Evolutionary conservation across 1,140 invertebrate species (phyloP).

Genomic region (Drosophila nebulosa): DNA sequence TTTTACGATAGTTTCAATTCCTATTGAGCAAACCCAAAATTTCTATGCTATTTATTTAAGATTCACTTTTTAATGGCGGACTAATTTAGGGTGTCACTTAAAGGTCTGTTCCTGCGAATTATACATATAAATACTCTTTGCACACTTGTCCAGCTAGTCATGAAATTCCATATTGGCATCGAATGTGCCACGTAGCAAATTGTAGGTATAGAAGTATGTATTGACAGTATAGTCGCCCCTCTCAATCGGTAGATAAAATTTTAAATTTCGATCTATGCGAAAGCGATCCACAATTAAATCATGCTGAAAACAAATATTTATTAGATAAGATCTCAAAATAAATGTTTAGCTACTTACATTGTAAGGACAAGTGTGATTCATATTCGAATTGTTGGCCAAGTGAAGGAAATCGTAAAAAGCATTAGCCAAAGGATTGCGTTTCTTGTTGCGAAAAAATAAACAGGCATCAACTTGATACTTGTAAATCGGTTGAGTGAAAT

Average conservation of each 20-base stretch:
- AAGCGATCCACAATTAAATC: background rate
- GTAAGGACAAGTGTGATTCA: background rate
- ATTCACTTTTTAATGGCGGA: no score
- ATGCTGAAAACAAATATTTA: background rate
- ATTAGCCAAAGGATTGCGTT: background rate
- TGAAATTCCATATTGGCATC: background rate
- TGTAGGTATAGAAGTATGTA: background rate
- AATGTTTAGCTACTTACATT: background rate
- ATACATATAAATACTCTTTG: background rate
- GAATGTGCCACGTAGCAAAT: background rate
- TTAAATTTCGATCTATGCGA: background rate
- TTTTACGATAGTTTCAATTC: no score
- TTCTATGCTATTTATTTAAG: no score
- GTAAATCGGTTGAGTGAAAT: background rate
- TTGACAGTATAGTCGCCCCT: background rate
- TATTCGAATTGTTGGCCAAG: background rate
- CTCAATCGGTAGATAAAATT: background rate
- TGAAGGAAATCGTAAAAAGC: background rate
- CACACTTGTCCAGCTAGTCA: background rate
- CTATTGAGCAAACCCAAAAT: no score
- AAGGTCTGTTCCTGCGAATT: background rate
- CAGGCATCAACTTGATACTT: background rate
- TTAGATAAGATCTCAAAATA: background rate
- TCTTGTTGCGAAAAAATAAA: background rate
- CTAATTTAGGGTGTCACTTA: no score